Evolutionary conservation across 2,797 vertebrate genomes (phyloP), one percentile per base, ranked within the genome.

Genomic region (Ciconia nigra): DNA sequence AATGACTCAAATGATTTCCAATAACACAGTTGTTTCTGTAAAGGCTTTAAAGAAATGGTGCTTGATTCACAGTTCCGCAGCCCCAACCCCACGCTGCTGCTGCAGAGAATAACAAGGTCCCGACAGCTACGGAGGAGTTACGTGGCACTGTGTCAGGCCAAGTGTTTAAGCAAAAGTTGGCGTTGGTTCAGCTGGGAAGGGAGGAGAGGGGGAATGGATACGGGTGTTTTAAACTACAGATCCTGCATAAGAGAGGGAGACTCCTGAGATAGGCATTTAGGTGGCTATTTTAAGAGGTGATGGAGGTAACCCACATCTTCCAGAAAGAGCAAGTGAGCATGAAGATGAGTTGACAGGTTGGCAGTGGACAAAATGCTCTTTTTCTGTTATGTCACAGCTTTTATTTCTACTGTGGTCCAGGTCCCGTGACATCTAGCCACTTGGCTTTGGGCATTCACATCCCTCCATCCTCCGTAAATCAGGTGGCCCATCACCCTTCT

Each of bases 1-100:
- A 96, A 17, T 94, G 95, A 95, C 83, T 95, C 87, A 91, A 93
- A 51, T 3, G 4, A 69, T 86, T 97, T 85, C 89, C 93, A 96
- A 58, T 65, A 96, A 76, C 84, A 86, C 29, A 69, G 46, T 74
- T 31, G 8, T 77, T 96, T 66, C 70, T 90, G 65, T 37, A 89
- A 67, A 72, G 74, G 42, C 55, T 88, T 65, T 66, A 79, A 79
- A 84, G 67, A 77, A 87, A 91, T 1, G 15, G 22, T 33, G 44
- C 47, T 70, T 66, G 11, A 87, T 70, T 94, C 95, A 35, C 46
- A 35, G 67, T 37, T 72, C 61, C 58, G 7, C 58, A 59, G 57
- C 57, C 57, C 15, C n/a, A 59, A 63, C 51, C 76, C 57, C 9
- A 3, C 3, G 1, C 42, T 9, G 35, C 74, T 78, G 80, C 85